phyloP scores from a whole-genome alignment of 2,113 vertebrate species.

The Anoplopoma fimbria region DNA sequence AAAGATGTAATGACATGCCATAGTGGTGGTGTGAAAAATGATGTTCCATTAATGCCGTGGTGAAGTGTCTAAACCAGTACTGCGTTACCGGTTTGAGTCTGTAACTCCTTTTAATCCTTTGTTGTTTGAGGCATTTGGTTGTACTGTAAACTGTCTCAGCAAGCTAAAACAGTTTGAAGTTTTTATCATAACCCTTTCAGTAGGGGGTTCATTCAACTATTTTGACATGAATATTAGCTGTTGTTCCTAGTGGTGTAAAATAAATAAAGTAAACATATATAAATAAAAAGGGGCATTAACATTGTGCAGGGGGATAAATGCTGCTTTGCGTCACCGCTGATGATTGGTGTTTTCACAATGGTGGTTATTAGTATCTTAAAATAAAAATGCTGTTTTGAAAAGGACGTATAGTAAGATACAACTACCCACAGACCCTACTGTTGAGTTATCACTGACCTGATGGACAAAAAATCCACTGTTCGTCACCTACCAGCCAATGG shows the following conservation, averaged over 20 bases:
- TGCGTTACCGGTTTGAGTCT: constrained; percentile 38
- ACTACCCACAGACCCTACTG: neutral
- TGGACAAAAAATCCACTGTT: constrained; percentile 12
- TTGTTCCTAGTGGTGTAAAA: constrained; percentile 56
- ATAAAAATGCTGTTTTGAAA: neutral
- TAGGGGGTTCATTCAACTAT: constrained; percentile 19
- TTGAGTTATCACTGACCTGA: constrained; percentile 7
- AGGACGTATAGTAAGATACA: constrained; percentile 9
- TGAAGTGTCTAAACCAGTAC: constrained; percentile 55
- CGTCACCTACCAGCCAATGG: constrained; percentile 18
- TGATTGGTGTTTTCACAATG: constrained; percentile 20
- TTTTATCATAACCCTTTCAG: constrained; percentile 21
- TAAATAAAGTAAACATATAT: constrained; percentile 37
- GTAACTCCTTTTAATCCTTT: constrained; percentile 40
- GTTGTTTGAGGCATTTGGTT: constrained; percentile 41
- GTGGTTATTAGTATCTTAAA: neutral
- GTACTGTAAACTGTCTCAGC: constrained; percentile 49
- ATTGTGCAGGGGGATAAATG: constrained; percentile 8
- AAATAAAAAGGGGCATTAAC: constrained; percentile 42
- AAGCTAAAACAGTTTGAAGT: constrained; percentile 31
- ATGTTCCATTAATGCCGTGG: constrained; percentile 52
- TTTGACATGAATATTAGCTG: constrained; percentile 42
- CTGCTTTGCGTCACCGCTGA: neutral
- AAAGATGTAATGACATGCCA: constrained; percentile 12
- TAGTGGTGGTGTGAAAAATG: constrained; percentile 44